Evolutionary conservation across 2,888 invertebrate genomes (phyloP), one percentile per base, ranked within the genome.

Genomic region (Temnothorax unifasciatus): DNA sequence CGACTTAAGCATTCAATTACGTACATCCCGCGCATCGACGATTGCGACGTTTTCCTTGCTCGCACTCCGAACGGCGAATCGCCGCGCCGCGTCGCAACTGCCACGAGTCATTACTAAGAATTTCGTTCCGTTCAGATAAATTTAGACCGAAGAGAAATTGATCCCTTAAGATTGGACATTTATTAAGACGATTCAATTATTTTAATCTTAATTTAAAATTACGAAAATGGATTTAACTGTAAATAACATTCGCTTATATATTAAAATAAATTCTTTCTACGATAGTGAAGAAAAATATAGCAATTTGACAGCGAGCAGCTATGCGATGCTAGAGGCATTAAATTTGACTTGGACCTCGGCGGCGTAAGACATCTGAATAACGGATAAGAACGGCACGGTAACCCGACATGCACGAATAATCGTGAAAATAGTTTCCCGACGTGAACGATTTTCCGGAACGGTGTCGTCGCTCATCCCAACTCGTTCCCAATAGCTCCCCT

Each of bases 1-100:
- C 59, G 59, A 83, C 61, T 79, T 69, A 41, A 79, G 71, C 71
- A 83, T 85, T 88, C 88, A 79, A 87, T 88, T 89, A 85, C 84
- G 64, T 77, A 84, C 69, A 76, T 84, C 74, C 66, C 25, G 74
- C 74, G 74, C 74, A 21, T 76, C 69, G 71, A 68, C 63, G 52
- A 77, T 71, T 29, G 63, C 68, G 50, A 64, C 57, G 38, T 81
- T 61, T 64, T 38, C 52, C 69, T 63, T 54, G n/a, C 44, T 71
- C 71, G 75, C 18, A 13, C 21, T 21, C 8, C 18, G 29, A 44
- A 21, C 25, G 29, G 38, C 38, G 29, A 69, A 54, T 77, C n/a
- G 69, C 21, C n/a, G 5, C 52, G 15, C 21, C n/a, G 5, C 52
- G 9, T 71, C 71, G 74, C 61, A 63, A 50, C 41, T 54, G 47